Percentiles rank a stretch among this genome's conserved stretches.
phyloP scores from a whole-genome alignment of 2,888 invertebrate genomes.

The Margaritifera margaritifera region DNA sequence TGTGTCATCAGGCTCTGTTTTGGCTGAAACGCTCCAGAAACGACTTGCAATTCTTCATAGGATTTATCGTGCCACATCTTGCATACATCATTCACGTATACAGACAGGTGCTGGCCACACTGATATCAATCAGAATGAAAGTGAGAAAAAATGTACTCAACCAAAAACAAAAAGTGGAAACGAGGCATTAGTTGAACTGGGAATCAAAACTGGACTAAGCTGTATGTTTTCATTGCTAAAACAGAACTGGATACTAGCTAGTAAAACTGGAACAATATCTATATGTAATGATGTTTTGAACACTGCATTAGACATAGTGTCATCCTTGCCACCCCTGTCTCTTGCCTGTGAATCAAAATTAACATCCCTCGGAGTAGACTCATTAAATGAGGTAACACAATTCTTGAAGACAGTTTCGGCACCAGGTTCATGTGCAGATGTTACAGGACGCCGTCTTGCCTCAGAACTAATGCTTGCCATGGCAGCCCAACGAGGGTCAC shows the following conservation, averaged over 20 bases:
- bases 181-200: constrained; percentile 78
- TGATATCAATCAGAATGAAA: constrained; percentile 2
- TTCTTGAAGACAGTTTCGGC: constrained; percentile 75
- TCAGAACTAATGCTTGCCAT: constrained; percentile 77
- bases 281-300: constrained; percentile 78
- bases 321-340: constrained; percentile 77
- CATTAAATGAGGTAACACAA: constrained; percentile 76
- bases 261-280: constrained; percentile 67
- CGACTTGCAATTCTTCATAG: constrained; percentile 77
- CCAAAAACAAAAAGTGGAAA: constrained; percentile 45
- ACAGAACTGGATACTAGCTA: constrained; percentile 76
- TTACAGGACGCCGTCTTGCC: constrained; percentile 69
- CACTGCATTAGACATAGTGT: constrained; percentile 77
- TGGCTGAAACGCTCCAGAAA: constrained; percentile 76
- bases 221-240: constrained; percentile 78
- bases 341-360: constrained; percentile 78
- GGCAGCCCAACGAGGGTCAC: constrained; percentile 78
- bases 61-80: constrained; percentile 77
- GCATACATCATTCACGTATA: constrained; percentile 74
- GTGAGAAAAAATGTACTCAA: constrained; percentile 18
- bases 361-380: constrained; percentile 73
- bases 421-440: constrained; percentile 75
- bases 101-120: neutral
- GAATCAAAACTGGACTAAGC: constrained; percentile 78
- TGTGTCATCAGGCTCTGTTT: constrained; percentile 77